Evolutionary conservation across 1,140 invertebrate species (phyloP), one percentile per base, ranked within the genome.

Genomic region (Papilio dardanus): DNA sequence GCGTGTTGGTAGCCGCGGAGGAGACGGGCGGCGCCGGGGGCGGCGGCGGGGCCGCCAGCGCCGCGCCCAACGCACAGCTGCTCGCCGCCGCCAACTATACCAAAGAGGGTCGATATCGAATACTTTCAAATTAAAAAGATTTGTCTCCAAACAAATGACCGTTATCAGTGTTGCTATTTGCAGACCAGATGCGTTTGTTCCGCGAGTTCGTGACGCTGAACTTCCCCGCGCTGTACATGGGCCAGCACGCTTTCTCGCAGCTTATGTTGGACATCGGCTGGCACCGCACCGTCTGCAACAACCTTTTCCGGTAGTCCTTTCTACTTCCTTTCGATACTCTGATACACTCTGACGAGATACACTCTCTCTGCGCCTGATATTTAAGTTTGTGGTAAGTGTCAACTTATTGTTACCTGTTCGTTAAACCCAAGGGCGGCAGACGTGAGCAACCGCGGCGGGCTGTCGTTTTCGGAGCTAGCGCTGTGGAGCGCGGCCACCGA

Each of bases 181-280:
- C 83, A 92, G 90, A 90, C 62, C 90, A 92, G 77, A 84, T 87
- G 19, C 84, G 86, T 3, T 67, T 93, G 71, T 93, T 90, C 68
- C 84, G 78, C 12, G 91, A 93, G 73, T 94, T 93, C 76, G 66
- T 94, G 35, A 42, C 85, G 16, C 78, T 89, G 79, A 86, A 88
- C 74, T 94, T 84, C 76, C 94, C 94, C 2, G 88, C 91, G 4
- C 76, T 88, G 24, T 94, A 91, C 77, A 92, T 94, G 91, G 90
- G 87, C 71, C 76, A 82, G 3, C 75, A 84, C 19, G 76, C 83
- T 14, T 94, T 94, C 83, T 74, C 85, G 1, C 91, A 88, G 74
- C 88, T 94, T 68, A 88, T 94, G 83, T 7, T 87, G 10, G 90
- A 93, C 3, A 76, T 93, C 0, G 92, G 93, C 58, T 94, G 93